A percentile compares a stretch with the other conserved stretches of the same genome.
phyloP scores from a whole-genome alignment of 2,113 vertebrate species.

The Ursus arctos region DNA sequence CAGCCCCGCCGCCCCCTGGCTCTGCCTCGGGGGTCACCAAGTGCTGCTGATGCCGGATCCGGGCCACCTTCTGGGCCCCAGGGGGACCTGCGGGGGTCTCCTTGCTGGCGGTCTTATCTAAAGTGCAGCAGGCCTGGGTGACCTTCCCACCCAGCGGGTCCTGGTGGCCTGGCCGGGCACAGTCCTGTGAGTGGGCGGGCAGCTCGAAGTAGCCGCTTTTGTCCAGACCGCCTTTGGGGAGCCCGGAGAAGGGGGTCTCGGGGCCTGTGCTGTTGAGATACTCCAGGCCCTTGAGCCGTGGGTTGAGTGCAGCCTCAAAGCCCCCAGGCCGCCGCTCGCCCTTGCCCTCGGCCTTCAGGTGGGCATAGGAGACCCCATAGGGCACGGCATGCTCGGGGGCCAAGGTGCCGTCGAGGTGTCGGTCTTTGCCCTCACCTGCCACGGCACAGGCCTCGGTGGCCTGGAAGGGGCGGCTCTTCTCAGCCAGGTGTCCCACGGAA shows the following conservation, averaged over 20 bases:
- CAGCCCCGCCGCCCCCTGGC: constrained; percentile 77
- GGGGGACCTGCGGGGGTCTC: constrained; percentile 70
- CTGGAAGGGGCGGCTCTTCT: constrained; percentile 93
- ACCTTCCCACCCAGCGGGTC: constrained; percentile 86
- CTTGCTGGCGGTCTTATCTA: constrained; percentile 92
- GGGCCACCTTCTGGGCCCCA: constrained; percentile 93
- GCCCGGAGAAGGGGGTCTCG: constrained; percentile 89
- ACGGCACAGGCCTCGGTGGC: constrained; percentile 90
- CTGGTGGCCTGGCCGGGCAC: constrained; percentile 90
- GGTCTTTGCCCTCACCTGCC: constrained; percentile 91
- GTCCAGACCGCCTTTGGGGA: constrained; percentile 89
- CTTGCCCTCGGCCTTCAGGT: constrained; percentile 91
- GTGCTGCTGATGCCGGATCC: constrained; percentile 98
- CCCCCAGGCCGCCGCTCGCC: constrained; percentile 93
- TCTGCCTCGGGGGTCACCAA: constrained; percentile 88
- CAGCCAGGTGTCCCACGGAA: constrained; percentile 93
- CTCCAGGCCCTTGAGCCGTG: constrained; percentile 92
- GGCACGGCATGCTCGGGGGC: constrained; percentile 65
- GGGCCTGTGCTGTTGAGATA: constrained; percentile 90
- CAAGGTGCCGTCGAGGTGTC: constrained; percentile 86
- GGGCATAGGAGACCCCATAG: constrained; percentile 84
- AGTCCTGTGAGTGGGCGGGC: constrained; percentile 92
- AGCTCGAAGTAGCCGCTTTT: constrained; percentile 91
- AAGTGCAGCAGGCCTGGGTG: constrained; percentile 92
- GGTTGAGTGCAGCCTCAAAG: constrained; percentile 89